Evolutionary conservation across 2,113 vertebrate genomes (phyloP).

Genomic region (Myotis lucifugus): DNA sequence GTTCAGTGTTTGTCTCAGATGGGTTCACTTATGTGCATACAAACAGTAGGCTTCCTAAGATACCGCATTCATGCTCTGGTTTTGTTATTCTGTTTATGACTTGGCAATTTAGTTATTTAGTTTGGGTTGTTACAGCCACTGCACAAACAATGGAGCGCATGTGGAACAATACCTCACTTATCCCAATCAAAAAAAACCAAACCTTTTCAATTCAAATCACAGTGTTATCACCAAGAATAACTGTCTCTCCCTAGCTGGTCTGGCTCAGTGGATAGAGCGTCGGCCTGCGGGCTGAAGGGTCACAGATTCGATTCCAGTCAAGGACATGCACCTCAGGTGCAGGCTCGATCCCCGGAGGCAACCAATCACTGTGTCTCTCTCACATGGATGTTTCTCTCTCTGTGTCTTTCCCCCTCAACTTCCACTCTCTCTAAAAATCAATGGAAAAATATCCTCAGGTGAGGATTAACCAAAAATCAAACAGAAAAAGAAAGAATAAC

Average conservation of each 20-base stretch:
- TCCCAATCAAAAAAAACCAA: not conserved
- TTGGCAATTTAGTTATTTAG: not conserved
- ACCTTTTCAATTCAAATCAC: not conserved
- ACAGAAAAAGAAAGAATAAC: not conserved
- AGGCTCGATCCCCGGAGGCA: too few relatives aligned
- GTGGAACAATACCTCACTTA: not conserved
- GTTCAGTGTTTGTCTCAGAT: not conserved
- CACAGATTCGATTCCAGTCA: too few relatives aligned
- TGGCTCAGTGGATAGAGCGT: too few relatives aligned
- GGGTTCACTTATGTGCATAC: not conserved
- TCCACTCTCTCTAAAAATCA: too few relatives aligned
- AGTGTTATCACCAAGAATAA: not conserved
- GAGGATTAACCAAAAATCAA: too few relatives aligned
- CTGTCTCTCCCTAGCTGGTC: not conserved
- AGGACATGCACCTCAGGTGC: too few relatives aligned
- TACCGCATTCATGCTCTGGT: not conserved
- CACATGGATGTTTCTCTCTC: too few relatives aligned
- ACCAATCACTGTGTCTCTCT: too few relatives aligned
- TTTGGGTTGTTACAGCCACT: not conserved
- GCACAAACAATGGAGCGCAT: not conserved
- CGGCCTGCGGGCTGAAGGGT: too few relatives aligned
- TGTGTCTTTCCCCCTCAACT: too few relatives aligned
- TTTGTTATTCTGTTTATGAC: conserved; percentile 11
- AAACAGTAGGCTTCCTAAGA: not conserved
- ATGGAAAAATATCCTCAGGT: too few relatives aligned